These are phyloP conservation scores for Rhinolophus sinicus DNA, from an alignment of 2,113 vertebrate genomes.

Conservation along the genomic window DNA sequence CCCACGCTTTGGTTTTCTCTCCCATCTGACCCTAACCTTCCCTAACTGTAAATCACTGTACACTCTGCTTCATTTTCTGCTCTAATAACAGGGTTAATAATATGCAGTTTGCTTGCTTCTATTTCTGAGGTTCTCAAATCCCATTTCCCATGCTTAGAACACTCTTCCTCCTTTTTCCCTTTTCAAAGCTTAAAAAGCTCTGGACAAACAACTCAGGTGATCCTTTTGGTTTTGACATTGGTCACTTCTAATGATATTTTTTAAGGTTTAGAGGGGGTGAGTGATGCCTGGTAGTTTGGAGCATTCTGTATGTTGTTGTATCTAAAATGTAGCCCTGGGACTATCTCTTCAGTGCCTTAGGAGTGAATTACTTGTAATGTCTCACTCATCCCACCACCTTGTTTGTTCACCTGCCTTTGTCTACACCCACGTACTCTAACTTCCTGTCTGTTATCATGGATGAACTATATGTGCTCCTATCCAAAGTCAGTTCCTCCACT, in stretches of 20 bases:
- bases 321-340: slow-evolving; percentile 9
- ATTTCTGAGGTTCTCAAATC: neutral
- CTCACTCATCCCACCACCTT: neutral
- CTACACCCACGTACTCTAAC: neutral
- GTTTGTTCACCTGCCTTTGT: neutral
- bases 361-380: neutral
- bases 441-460: neutral
- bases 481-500: neutral
- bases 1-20: neutral
- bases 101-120: neutral
- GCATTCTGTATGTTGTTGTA: neutral
- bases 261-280: neutral
- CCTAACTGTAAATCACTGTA: neutral
- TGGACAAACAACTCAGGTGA: neutral
- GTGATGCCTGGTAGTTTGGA: neutral
- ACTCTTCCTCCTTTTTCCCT: neutral
- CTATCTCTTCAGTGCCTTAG: neutral
- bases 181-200: slow-evolving; percentile 21
- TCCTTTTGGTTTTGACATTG: slow-evolving; percentile 12
- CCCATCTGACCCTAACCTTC: neutral
- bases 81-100: neutral
- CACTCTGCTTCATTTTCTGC: neutral
- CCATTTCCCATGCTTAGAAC: neutral
- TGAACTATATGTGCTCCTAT: neutral
- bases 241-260: neutral